Percentiles rank a stretch among this genome's conserved stretches.
Conservation (phyloP, 92 coral and sea anemone genomes). For the Palythoa grandiflora region DNA sequence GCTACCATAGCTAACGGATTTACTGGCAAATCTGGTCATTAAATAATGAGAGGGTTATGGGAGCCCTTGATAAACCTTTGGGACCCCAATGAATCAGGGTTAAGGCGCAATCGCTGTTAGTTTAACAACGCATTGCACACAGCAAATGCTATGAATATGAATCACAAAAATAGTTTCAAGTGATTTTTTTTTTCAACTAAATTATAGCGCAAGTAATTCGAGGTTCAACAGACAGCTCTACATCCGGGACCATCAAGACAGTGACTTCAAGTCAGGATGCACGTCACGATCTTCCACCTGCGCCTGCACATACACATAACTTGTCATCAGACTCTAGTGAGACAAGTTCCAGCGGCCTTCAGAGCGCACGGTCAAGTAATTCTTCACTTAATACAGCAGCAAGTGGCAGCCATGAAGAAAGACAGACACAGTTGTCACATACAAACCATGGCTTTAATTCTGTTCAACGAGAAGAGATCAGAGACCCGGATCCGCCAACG, state of each 20-base stretch:
- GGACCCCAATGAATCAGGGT: too few species aligned
- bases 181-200: background rate
- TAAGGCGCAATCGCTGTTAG: too few species aligned
- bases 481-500: constrained; percentile 27
- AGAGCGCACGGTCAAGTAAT: constrained; percentile 27
- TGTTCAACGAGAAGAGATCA: constrained; percentile 10
- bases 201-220: background rate
- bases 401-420: constrained; percentile 26
- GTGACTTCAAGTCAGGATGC: background rate
- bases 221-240: constrained; percentile 14
- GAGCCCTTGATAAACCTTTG: too few species aligned
- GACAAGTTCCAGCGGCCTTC: constrained; percentile 35
- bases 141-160: background rate
- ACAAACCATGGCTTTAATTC: constrained; percentile 12
- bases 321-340: constrained; percentile 40
- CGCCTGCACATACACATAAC: constrained; percentile 34
- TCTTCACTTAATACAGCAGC: constrained; percentile 26
- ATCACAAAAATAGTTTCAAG: too few species aligned
- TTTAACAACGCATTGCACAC: too few species aligned
- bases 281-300: constrained; percentile 27
- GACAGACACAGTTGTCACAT: constrained; percentile 20
- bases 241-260: constrained; percentile 1
- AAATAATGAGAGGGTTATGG: too few species aligned
- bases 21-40: too few species aligned
- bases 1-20: too few species aligned